These are phyloP conservation scores for Hybognathus amarus DNA, from an alignment of 2,797 vertebrate genomes.

Conservation along the genomic window DNA sequence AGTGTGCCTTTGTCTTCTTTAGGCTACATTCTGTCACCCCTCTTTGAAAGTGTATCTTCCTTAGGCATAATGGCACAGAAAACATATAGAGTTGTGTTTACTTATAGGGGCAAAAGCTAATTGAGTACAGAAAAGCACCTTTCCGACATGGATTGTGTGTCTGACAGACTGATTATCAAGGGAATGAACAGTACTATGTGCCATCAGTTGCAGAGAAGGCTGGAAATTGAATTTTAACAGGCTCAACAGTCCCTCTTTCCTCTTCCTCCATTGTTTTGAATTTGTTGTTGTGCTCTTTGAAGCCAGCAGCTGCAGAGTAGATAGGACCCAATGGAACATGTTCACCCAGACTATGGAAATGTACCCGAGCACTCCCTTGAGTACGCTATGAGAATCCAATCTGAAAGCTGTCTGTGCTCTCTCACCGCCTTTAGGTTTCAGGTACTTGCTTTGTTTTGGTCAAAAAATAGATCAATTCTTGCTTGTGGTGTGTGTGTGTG, in stretches of 20 bases:
- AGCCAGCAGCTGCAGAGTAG: slow-evolving; percentile 26
- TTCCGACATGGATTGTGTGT: slow-evolving; percentile 34
- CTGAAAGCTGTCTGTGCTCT: slow-evolving; percentile 40
- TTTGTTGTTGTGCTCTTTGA: slow-evolving; percentile 35
- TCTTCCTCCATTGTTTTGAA: slow-evolving; percentile 36
- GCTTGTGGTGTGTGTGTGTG: background rate
- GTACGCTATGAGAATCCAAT: slow-evolving; percentile 37
- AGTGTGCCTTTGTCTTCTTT: background rate
- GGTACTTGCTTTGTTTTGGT: slow-evolving; percentile 49
- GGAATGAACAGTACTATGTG: slow-evolving; percentile 11
- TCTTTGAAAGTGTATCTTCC: slow-evolving; percentile 6
- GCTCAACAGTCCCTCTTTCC: slow-evolving; percentile 43
- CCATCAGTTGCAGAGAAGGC: slow-evolving; percentile 34
- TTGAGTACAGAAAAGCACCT: slow-evolving; percentile 31
- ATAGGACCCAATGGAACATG: slow-evolving; percentile 34
- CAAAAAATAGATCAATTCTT: slow-evolving; percentile 47
- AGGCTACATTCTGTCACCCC: background rate
- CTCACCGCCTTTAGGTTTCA: slow-evolving; percentile 20
- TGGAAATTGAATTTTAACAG: slow-evolving; percentile 55
- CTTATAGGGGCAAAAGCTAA: background rate
- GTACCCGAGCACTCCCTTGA: slow-evolving; percentile 14
- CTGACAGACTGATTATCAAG: slow-evolving; percentile 49
- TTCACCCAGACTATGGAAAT: slow-evolving; percentile 36
- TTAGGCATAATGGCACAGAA: slow-evolving; percentile 27
- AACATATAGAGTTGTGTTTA: slow-evolving; percentile 29